A percentile compares a stretch with the other conserved stretches of the same genome.
These are phyloP conservation scores for Chelonus insularis DNA, from an alignment of 1,140 invertebrate species.

Conservation along the genomic window DNA sequence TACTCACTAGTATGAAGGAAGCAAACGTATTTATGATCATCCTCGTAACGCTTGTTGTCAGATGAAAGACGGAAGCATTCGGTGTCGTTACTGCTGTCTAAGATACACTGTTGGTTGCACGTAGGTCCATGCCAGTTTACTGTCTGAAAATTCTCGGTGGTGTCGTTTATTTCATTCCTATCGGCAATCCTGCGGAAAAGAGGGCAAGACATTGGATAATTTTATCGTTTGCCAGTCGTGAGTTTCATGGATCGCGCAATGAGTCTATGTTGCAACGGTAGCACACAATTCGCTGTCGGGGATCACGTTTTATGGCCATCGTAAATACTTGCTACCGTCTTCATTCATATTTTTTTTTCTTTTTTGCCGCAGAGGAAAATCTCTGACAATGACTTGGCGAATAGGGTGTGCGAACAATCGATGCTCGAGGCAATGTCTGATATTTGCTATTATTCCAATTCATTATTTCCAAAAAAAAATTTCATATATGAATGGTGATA, in stretches of 20 bases:
- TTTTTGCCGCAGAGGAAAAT: background rate
- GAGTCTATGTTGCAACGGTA: background rate
- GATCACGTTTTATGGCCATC: conserved; percentile 19
- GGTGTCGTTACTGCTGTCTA: conserved; percentile 7
- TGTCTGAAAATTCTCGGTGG: conserved; percentile 7
- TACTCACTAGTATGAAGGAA: conserved; percentile 13
- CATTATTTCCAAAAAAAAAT: conserved; percentile 4
- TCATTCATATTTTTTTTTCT: conserved; percentile 11
- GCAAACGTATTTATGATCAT: conserved; percentile 1
- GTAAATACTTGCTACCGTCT: conserved; percentile 15
- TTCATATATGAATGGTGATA: background rate
- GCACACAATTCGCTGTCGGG: conserved; percentile 6
- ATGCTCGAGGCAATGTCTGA: background rate
- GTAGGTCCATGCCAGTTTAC: conserved; percentile 21
- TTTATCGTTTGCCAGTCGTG: conserved; percentile 10
- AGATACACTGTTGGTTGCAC: conserved; percentile 22
- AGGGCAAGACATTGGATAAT: conserved; percentile 12
- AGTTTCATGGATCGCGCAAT: background rate
- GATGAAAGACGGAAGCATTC: conserved; percentile 14
- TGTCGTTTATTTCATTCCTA: conserved; percentile 21
- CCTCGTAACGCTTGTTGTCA: background rate
- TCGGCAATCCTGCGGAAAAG: conserved; percentile 20
- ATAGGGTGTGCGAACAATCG: background rate
- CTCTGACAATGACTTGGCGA: conserved; percentile 10
- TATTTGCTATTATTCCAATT: background rate